phyloP scores from a whole-genome alignment of 2,113 vertebrate species.

The Otis tarda region DNA sequence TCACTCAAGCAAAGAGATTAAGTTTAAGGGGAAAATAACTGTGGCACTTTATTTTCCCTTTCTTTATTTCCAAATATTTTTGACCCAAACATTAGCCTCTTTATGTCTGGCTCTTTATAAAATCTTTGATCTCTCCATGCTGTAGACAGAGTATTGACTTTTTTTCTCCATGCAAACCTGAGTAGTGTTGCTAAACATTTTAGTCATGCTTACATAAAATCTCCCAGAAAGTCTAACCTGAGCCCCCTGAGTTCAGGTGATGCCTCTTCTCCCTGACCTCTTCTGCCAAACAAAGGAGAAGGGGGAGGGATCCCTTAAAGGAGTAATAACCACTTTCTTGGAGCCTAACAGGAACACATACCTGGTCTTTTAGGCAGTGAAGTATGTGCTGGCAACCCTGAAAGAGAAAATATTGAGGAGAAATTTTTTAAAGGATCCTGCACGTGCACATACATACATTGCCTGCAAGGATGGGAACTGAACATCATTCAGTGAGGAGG shows the following conservation, averaged over 20 bases:
- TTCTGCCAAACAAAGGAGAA: constrained; percentile 15
- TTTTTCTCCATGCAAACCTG: constrained; percentile 14
- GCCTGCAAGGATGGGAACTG: not conserved
- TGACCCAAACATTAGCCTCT: not conserved
- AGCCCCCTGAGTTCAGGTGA: constrained; percentile 46
- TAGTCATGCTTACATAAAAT: constrained; percentile 67
- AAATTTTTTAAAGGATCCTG: not conserved
- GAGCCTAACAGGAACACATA: not conserved
- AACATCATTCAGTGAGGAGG: not conserved
- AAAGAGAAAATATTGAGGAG: not conserved
- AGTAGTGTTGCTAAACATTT: constrained; percentile 62
- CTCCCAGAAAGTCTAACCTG: constrained; percentile 45
- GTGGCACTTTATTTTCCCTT: not conserved
- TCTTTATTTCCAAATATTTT: constrained; percentile 34
- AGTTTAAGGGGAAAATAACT: not conserved
- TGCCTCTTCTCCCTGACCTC: constrained; percentile 57
- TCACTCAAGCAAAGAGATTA: not conserved
- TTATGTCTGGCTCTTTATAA: not conserved
- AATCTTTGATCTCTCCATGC: constrained; percentile 31
- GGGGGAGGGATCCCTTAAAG: constrained; percentile 24
- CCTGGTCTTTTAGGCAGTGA: not conserved
- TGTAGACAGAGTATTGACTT: constrained; percentile 4
- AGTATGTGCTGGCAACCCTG: not conserved
- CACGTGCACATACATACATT: fast-evolving
- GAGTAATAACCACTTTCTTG: not conserved